phyloP scores from a whole-genome alignment of 2,113 vertebrate genomes.

The Odocoileus hemionus region DNA sequence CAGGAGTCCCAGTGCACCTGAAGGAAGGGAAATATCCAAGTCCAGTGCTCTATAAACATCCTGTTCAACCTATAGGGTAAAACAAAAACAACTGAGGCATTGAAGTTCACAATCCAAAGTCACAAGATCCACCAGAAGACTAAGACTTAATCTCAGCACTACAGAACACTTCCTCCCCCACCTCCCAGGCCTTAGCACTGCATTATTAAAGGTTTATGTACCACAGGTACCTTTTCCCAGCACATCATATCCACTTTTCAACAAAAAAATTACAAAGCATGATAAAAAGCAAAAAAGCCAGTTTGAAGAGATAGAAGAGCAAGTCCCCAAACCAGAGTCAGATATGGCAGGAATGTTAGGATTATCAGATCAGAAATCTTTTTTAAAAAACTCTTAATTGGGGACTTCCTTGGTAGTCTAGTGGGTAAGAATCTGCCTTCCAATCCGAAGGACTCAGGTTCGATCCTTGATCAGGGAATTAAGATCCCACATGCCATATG shows the following conservation, averaged over 20 bases:
- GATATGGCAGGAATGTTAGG: neutral
- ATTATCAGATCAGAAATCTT: neutral
- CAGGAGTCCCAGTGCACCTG: neutral
- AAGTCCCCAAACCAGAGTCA: neutral
- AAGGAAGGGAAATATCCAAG: neutral
- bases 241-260: neutral
- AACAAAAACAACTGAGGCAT: neutral
- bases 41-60: neutral
- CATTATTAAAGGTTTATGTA: neutral
- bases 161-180: neutral
- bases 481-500: neutral
- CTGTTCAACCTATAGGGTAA: neutral
- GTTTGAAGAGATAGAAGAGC: neutral
- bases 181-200: neutral
- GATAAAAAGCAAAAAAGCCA: neutral
- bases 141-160: neutral
- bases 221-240: neutral
- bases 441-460: neutral
- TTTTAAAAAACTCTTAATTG: neutral
- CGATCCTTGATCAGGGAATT: neutral
- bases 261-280: neutral
- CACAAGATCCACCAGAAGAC: neutral
- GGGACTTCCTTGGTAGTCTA: neutral
- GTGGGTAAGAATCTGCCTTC: neutral
- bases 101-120: neutral